Evolutionary conservation across 2,888 invertebrate genomes (phyloP).

Genomic region (Pharmacophagus antenor): DNA sequence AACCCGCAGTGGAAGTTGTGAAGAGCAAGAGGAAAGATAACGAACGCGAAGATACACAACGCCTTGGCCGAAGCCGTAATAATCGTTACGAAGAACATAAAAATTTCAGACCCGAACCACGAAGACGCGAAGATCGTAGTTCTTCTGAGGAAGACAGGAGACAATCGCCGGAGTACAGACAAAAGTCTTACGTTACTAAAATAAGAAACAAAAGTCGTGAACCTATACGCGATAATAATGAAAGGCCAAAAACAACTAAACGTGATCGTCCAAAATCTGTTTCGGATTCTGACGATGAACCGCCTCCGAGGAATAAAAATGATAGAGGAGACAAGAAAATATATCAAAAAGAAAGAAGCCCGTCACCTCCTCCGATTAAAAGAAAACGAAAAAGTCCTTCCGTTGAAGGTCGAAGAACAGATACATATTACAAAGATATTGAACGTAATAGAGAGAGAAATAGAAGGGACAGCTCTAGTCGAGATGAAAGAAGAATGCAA

Average conservation of each 20-base stretch:
- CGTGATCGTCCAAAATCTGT: constrained; percentile 52
- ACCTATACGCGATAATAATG: constrained; percentile 46
- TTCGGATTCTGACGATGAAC: constrained; percentile 53
- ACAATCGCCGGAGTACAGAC: constrained; percentile 54
- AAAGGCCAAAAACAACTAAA: constrained; percentile 46
- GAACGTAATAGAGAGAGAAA: constrained; percentile 39
- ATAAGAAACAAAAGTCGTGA: constrained; percentile 56
- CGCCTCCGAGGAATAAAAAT: constrained; percentile 39
- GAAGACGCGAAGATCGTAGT: constrained; percentile 56
- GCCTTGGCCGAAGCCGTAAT: constrained; percentile 44
- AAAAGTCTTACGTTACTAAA: constrained; percentile 62
- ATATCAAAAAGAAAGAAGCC: constrained; percentile 48
- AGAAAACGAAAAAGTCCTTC: constrained; percentile 57
- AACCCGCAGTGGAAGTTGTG: constrained; percentile 55
- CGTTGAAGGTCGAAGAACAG: constrained; percentile 44
- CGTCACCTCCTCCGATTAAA: constrained; percentile 63
- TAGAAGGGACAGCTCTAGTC: constrained; percentile 43
- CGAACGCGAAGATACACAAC: constrained; percentile 53
- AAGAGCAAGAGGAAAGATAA: constrained; percentile 64
- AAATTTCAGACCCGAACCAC: constrained; percentile 42
- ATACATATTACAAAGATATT: constrained; percentile 20
- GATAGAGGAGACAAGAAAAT: constrained; percentile 52
- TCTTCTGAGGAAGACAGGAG: constrained; percentile 45
- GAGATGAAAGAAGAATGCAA: constrained; percentile 45
- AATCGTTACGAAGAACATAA: constrained; percentile 62